Evolutionary conservation across 2,888 invertebrate genomes (phyloP), one percentile per base, ranked within the genome.

Genomic region (Leucania comma): DNA sequence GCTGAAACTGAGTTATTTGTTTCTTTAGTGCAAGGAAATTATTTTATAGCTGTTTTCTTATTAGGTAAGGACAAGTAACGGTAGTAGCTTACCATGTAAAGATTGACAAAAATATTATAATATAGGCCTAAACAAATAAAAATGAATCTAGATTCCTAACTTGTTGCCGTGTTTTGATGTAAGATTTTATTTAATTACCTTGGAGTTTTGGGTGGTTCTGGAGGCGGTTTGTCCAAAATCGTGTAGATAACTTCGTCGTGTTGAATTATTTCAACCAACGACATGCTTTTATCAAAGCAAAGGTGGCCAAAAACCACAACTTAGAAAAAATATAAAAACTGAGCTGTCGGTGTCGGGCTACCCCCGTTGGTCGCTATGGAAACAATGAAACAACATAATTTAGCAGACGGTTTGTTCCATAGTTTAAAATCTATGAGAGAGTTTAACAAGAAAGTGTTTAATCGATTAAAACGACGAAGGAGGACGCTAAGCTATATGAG

Each of bases 241-340:
- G 96, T 95, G 84, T 97, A 97, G 86, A 98, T 97, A 78, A 96
- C 96, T 95, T 98, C 98, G 87, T 97, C 90, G 84, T 97, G 97
- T 46, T 96, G 87, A n/a, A 96, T 94, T 84, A 97, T 97, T 88
- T 97, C 96, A 54, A 97, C 96, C 62, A 97, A 89, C 48, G 97
- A 97, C 97, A 97, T 97, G 48, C 24, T 71, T 64, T 24, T 38
- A 50, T 8, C 20, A 10, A 20, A 51, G 35, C 14, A 46, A 65
- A 46, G 1, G 6, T n/a, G 10, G 24, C 32, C 35, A 35, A 73
- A 48, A 64, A 58, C 12, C 6, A 54, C 3, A 77, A 61, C 48
- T 14, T 17, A 61, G 38, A 72, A 66, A 72, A 66, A 12, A 4
- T 61, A 65, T 59, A 74, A 68, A 72, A 62, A 22, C n/a, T 8